Conservation (phyloP, 2,113 vertebrate species). For the Orcinus orca region DNA sequence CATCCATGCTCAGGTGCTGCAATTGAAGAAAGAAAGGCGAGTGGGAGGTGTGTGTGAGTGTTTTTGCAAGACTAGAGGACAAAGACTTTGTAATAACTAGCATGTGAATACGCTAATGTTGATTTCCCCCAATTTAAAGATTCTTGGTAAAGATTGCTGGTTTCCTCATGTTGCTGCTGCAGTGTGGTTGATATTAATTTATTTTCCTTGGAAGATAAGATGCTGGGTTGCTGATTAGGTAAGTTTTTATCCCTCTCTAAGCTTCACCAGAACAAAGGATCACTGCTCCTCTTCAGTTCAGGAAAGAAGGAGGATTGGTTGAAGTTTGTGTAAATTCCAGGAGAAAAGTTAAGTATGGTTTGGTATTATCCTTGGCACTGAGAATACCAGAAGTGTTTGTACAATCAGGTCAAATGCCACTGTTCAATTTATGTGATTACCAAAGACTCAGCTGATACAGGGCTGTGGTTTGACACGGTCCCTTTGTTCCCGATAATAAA, state of each 20-base stretch:
- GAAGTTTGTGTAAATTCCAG: slow-evolving; percentile 8
- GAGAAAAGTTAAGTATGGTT: slow-evolving; percentile 50
- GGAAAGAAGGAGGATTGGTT: slow-evolving; percentile 20
- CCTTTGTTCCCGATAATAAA: slow-evolving; percentile 70
- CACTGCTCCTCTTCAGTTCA: slow-evolving; percentile 27
- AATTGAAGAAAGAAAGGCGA: not conserved
- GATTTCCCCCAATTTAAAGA: not conserved
- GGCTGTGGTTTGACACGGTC: slow-evolving; percentile 51
- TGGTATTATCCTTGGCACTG: slow-evolving; percentile 51
- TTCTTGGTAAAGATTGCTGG: not conserved
- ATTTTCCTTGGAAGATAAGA: slow-evolving; percentile 47
- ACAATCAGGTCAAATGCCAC: slow-evolving; percentile 64
- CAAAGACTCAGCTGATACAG: slow-evolving; percentile 65
- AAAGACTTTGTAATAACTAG: not conserved
- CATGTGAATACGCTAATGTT: not conserved
- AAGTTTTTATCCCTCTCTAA: slow-evolving; percentile 41
- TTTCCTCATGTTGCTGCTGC: not conserved
- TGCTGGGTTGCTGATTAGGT: slow-evolving; percentile 4
- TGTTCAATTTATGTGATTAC: slow-evolving; percentile 74
- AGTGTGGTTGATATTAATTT: not conserved
- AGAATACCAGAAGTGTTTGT: slow-evolving; percentile 62
- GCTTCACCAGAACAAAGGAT: slow-evolving; percentile 41
- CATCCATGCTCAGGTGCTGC: not conserved
- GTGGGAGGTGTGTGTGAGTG: not conserved
- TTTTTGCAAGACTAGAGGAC: slow-evolving; percentile 6